A percentile compares a stretch with the other conserved stretches of the same genome.
phyloP scores from a whole-genome alignment of 2,113 vertebrate genomes.

The Coptodon rendalli region DNA sequence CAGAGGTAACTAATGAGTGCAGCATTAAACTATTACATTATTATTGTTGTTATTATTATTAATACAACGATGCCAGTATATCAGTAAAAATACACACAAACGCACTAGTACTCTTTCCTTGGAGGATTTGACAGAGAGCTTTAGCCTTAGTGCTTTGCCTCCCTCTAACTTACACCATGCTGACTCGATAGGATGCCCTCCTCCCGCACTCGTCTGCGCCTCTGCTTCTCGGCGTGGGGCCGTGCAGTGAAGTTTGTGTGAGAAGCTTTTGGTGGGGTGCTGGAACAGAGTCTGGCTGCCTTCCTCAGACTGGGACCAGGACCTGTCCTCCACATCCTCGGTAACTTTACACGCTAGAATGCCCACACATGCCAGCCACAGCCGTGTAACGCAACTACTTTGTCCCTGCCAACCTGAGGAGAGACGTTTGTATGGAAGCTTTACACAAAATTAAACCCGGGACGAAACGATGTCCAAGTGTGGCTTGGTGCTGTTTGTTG shows the following conservation, averaged over 20 bases:
- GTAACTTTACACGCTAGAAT: not conserved
- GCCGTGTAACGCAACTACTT: conserved; percentile 1
- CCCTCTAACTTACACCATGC: conserved; percentile 9
- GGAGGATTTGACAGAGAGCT: not conserved
- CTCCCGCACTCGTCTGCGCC: conserved; percentile 55
- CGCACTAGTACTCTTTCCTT: not conserved
- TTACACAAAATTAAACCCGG: not conserved
- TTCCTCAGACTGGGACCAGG: conserved; percentile 3
- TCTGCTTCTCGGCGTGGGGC: conserved; percentile 58
- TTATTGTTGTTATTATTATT: not conserved
- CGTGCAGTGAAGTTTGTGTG: not conserved
- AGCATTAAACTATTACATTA: not conserved
- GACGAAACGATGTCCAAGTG: not conserved
- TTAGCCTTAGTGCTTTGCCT: not conserved
- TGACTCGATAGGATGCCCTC: conserved; percentile 47
- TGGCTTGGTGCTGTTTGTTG: not conserved
- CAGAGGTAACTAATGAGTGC: not conserved
- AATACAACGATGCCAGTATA: not conserved
- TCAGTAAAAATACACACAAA: not conserved
- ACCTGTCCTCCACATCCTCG: conserved; percentile 60
- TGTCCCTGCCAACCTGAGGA: not conserved
- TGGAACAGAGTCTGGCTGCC: conserved; percentile 28
- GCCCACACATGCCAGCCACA: conserved; percentile 13
- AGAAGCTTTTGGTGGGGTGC: not conserved
- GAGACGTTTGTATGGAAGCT: not conserved